Evolutionary conservation across 2,888 invertebrate genomes (phyloP).

Genomic region (Nebria brevicollis): DNA sequence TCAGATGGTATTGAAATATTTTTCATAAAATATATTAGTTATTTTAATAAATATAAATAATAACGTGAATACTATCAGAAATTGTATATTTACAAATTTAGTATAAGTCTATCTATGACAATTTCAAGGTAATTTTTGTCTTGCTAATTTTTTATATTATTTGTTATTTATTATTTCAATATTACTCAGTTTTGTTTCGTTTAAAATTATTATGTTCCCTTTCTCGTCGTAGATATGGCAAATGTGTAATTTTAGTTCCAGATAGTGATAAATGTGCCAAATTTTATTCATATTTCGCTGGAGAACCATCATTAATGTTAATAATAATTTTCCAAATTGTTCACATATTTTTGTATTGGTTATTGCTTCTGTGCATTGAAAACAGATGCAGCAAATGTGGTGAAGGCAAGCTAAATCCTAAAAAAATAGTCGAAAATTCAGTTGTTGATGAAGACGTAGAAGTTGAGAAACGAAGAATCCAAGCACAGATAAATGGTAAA

Average conservation of each 20-base stretch:
- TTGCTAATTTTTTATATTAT: no score
- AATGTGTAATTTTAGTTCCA: background rate
- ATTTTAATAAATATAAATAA: no score
- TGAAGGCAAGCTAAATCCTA: constrained; percentile 4
- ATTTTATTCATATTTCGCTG: constrained; percentile 13
- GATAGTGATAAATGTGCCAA: constrained; percentile 19
- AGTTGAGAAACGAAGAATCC: constrained; percentile 57
- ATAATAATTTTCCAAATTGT: constrained; percentile 12
- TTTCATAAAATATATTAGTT: no score
- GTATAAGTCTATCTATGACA: no score
- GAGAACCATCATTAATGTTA: constrained; percentile 3
- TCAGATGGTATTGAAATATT: no score
- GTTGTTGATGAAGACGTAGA: constrained; percentile 57
- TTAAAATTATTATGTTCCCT: no score
- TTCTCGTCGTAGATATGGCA: no score
- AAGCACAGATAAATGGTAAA: constrained; percentile 25
- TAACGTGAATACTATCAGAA: no score
- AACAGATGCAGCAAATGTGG: constrained; percentile 51
- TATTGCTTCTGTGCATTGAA: constrained; percentile 52
- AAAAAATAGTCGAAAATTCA: constrained; percentile 33
- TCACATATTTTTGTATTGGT: constrained; percentile 25
- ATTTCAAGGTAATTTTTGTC: no score
- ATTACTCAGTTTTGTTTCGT: no score
- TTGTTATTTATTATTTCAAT: no score
- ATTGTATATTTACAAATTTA: no score